These are phyloP conservation scores for Sciaenops ocellatus DNA, from an alignment of 2,797 vertebrate species.

Conservation along the genomic window DNA sequence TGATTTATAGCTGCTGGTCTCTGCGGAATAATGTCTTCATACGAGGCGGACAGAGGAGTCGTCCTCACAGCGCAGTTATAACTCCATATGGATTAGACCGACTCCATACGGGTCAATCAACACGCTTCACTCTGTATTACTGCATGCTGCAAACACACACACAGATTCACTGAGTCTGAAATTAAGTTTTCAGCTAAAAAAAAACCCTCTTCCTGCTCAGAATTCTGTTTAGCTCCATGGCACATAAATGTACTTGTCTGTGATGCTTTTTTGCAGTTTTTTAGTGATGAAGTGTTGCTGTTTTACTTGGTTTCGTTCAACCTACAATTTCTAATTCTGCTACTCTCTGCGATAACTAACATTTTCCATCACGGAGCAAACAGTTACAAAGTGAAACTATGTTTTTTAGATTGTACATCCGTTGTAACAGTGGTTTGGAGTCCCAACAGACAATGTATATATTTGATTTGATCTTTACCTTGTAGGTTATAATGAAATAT, in stretches of 20 bases:
- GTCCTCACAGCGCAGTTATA: slow-evolving; percentile 60
- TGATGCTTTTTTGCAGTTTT: background rate
- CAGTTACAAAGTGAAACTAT: background rate
- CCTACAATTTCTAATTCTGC: background rate
- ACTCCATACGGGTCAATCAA: slow-evolving; percentile 62
- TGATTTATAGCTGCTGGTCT: slow-evolving; percentile 77
- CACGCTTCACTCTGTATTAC: slow-evolving; percentile 55
- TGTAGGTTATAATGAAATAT: background rate
- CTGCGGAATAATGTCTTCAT: slow-evolving; percentile 72
- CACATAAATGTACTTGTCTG: background rate
- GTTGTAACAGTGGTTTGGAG: background rate
- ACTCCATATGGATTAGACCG: slow-evolving; percentile 62
- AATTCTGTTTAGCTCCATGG: background rate
- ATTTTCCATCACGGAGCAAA: background rate
- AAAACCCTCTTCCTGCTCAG: background rate
- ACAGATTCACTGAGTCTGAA: background rate
- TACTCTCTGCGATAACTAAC: background rate
- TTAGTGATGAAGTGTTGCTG: background rate
- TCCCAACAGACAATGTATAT: background rate
- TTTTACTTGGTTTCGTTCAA: background rate
- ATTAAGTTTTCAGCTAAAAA: slow-evolving; percentile 1
- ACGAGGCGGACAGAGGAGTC: slow-evolving; percentile 55
- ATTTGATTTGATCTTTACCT: background rate
- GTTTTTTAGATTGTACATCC: background rate
- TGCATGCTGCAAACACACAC: slow-evolving; percentile 22